phyloP scores from a whole-genome alignment of 2,113 vertebrate genomes.

The Thunnus thynnus region DNA sequence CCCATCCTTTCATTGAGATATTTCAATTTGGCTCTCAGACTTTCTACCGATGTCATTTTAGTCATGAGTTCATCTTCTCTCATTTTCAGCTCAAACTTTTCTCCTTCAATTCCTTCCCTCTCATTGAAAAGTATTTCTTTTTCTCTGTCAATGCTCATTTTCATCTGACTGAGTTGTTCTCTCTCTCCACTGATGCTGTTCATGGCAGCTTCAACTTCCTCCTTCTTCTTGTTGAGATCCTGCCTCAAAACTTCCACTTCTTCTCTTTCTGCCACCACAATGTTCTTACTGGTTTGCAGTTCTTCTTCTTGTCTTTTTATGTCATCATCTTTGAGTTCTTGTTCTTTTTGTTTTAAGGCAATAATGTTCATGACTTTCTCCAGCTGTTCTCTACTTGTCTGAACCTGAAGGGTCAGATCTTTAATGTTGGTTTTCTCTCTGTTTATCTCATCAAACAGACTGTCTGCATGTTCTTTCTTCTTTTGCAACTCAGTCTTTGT shows the following conservation, averaged over 20 bases:
- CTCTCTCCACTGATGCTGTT: constrained; percentile 22
- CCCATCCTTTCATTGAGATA: not conserved
- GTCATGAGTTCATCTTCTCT: not conserved
- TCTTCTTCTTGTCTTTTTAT: constrained; percentile 4
- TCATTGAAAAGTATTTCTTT: not conserved
- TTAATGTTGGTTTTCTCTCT: constrained; percentile 17
- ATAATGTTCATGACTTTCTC: too few relatives aligned
- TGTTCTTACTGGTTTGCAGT: not conserved
- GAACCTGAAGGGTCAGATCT: not conserved
- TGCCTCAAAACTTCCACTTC: too few relatives aligned
- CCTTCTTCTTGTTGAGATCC: too few relatives aligned
- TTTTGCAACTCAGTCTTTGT: not conserved
- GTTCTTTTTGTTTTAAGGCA: constrained; percentile 7
- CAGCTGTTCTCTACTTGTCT: constrained; percentile 8
- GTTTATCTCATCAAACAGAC: constrained; percentile 11
- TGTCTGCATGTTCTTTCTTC: not conserved
- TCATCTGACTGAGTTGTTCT: constrained; percentile 26
- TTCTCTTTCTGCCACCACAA: too few relatives aligned
- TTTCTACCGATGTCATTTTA: not conserved
- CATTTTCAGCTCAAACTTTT: not conserved
- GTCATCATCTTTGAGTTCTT: constrained; percentile 1
- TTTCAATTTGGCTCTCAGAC: not conserved
- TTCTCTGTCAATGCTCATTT: not conserved
- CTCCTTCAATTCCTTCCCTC: not conserved
- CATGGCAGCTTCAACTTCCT: not conserved